phyloP scores from a whole-genome alignment of 1,140 invertebrate species.

The Nephotettix cincticeps region DNA sequence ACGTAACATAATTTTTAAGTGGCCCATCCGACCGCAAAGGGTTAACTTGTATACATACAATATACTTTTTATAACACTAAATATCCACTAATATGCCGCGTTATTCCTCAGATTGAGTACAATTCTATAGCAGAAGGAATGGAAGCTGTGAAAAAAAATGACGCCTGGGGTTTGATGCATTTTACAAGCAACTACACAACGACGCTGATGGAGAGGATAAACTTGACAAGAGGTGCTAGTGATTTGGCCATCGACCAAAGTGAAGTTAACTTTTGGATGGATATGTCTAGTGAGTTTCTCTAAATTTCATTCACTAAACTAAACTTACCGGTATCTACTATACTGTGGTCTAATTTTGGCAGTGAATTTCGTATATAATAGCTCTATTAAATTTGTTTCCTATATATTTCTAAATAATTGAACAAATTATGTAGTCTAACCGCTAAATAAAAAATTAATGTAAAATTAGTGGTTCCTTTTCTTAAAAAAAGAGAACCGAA shows the following conservation, averaged over 20 bases:
- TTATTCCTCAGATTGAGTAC: constrained; percentile 57
- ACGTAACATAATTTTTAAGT: too few species aligned
- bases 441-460: too few species aligned
- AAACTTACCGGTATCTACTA: not conserved
- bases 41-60: too few species aligned
- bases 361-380: not conserved
- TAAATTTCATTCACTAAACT: too few species aligned
- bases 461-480: too few species aligned
- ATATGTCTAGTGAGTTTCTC: constrained; percentile 65
- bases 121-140: constrained; percentile 57
- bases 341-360: too few species aligned
- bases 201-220: constrained; percentile 56
- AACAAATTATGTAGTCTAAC: too few species aligned
- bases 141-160: constrained; percentile 58
- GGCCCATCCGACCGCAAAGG: too few species aligned
- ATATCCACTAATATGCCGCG: constrained; percentile 17
- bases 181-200: constrained; percentile 75
- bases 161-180: constrained; percentile 67
- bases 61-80: not conserved
- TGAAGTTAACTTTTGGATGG: constrained; percentile 64
- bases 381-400: too few species aligned
- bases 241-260: constrained; percentile 56
- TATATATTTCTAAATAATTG: too few species aligned
- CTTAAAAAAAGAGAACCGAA: too few species aligned
- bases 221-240: constrained; percentile 51